phyloP scores from a whole-genome alignment of 1,140 invertebrate genomes.

The Ooceraea biroi region DNA sequence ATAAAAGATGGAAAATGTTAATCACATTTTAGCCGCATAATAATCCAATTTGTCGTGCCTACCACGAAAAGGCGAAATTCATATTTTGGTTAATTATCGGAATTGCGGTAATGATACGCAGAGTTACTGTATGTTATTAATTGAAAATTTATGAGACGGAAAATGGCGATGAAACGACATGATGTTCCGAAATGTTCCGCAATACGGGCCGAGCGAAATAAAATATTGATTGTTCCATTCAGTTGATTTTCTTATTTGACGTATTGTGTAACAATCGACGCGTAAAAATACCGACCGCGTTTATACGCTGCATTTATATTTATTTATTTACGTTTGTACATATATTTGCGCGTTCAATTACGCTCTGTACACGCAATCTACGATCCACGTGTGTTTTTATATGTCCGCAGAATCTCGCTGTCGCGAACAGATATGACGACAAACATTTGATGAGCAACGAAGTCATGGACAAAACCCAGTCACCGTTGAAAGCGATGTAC shows the following conservation, averaged over 20 bases:
- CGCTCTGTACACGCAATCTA: neutral
- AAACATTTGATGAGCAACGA: conserved; percentile 90
- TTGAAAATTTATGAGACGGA: conserved; percentile 30
- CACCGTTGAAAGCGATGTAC: conserved; percentile 77
- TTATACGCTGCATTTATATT: neutral
- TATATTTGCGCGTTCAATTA: no score
- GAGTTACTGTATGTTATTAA: conserved; percentile 22
- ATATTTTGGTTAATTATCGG: conserved; percentile 41
- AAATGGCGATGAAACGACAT: conserved; percentile 35
- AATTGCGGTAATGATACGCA: conserved; percentile 26
- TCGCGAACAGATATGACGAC: conserved; percentile 87
- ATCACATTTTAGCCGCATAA: conserved; percentile 15
- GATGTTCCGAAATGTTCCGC: conserved; percentile 1
- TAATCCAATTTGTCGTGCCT: conserved; percentile 8
- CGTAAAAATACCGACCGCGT: neutral
- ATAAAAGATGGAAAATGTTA: conserved; percentile 29
- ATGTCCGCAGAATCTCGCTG: conserved; percentile 63
- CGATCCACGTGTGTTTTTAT: neutral
- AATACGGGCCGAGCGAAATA: neutral
- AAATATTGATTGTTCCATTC: neutral
- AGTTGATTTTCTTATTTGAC: neutral
- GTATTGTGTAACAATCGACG: neutral
- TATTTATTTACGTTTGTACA: no score
- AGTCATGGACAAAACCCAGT: conserved; percentile 88
- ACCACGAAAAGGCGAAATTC: conserved; percentile 10